Percentiles rank a stretch among this genome's conserved stretches.
Evolutionary conservation across 2,888 invertebrate species (phyloP).

Genomic region (Diachrysia chrysitis): DNA sequence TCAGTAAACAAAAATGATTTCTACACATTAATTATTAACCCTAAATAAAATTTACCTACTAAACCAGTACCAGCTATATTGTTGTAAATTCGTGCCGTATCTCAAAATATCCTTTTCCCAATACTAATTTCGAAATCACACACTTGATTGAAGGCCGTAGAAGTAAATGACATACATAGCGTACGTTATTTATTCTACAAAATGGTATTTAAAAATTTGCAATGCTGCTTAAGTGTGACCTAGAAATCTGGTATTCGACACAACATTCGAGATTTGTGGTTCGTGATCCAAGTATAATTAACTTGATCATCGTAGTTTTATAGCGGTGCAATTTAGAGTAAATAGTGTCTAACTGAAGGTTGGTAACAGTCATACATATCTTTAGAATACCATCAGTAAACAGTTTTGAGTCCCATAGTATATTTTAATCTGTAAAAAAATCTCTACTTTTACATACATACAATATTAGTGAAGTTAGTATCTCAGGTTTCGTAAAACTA

Average conservation of each 20-base stretch:
- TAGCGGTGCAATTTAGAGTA: slow-evolving; percentile 46
- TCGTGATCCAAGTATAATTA: slow-evolving; percentile 67
- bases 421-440: neutral
- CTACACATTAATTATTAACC: neutral
- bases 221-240: slow-evolving; percentile 75
- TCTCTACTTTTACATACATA: neutral
- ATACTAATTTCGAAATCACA: slow-evolving; percentile 57
- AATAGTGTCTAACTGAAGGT: slow-evolving; percentile 38
- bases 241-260: slow-evolving; percentile 74
- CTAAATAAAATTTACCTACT: neutral
- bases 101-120: slow-evolving; percentile 49
- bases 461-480: neutral
- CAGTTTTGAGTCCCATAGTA: too few species aligned
- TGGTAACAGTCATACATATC: slow-evolving; percentile 5
- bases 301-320: slow-evolving; percentile 64
- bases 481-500: slow-evolving; percentile 1
- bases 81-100: slow-evolving; percentile 51
- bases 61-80: slow-evolving; percentile 18
- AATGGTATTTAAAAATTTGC: slow-evolving; percentile 73
- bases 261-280: slow-evolving; percentile 61
- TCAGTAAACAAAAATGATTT: neutral
- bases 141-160: slow-evolving; percentile 56
- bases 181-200: slow-evolving; percentile 59
- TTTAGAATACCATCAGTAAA: neutral
- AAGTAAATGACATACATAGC: slow-evolving; percentile 63